A percentile compares a stretch with the other conserved stretches of the same genome.
phyloP scores from a whole-genome alignment of 2,888 invertebrate species.

The Dynastes maya region DNA sequence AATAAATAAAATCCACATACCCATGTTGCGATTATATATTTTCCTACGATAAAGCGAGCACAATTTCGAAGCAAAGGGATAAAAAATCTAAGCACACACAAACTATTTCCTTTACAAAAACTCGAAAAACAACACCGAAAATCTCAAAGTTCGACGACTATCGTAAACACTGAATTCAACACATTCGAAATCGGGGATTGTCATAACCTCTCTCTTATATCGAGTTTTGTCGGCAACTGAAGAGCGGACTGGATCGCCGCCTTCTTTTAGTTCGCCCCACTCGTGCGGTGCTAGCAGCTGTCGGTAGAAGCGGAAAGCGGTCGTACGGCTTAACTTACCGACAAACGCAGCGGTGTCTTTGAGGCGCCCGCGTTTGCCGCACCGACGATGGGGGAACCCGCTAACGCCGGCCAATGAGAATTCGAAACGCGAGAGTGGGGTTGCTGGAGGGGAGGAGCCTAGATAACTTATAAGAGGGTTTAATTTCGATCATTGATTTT shows the following conservation, averaged over 20 bases:
- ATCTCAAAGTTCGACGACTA: slow-evolving; percentile 26
- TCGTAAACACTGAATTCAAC: slow-evolving; percentile 35
- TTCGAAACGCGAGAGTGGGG: slow-evolving; percentile 45
- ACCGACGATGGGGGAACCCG: slow-evolving; percentile 13
- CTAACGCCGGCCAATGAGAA: slow-evolving; percentile 49
- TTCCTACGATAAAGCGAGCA: slow-evolving; percentile 1
- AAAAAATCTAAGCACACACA: slow-evolving; percentile 24
- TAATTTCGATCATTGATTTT: slow-evolving; percentile 55
- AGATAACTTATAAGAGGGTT: slow-evolving; percentile 44
- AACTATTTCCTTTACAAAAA: slow-evolving; percentile 11
- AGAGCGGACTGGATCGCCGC: slow-evolving; percentile 26
- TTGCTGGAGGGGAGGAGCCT: slow-evolving; percentile 52
- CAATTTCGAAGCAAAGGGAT: neutral
- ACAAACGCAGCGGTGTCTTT: slow-evolving; percentile 19
- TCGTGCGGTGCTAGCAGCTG: slow-evolving; percentile 3
- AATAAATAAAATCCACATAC: slow-evolving; percentile 28
- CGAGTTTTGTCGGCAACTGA: slow-evolving; percentile 48
- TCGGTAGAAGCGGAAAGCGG: slow-evolving; percentile 26
- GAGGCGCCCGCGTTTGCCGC: slow-evolving; percentile 45
- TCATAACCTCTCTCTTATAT: slow-evolving; percentile 18
- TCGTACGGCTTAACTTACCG: neutral
- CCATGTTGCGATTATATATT: slow-evolving; percentile 26
- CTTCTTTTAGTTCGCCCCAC: slow-evolving; percentile 48
- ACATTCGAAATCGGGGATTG: slow-evolving; percentile 33
- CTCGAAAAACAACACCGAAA: slow-evolving; percentile 13